These are phyloP conservation scores for Drosophila conformis DNA, from an alignment of 2,888 invertebrate genomes.

Conservation along the genomic window DNA sequence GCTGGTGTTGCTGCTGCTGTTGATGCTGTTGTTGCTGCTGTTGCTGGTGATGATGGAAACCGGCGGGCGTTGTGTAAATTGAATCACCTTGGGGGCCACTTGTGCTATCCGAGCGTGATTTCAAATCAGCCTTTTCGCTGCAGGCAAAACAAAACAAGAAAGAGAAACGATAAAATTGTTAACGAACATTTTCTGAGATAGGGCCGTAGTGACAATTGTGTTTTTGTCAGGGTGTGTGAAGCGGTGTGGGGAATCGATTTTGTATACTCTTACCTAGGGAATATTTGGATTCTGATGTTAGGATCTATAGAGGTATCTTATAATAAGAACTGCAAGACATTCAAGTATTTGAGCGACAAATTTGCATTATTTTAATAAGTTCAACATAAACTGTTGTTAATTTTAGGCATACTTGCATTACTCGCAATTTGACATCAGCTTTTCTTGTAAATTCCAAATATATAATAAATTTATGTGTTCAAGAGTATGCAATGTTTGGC, in stretches of 20 bases:
- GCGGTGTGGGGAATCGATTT: slow-evolving; percentile 2
- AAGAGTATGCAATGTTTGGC: slow-evolving; percentile 10
- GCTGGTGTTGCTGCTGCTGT: slow-evolving; percentile 67
- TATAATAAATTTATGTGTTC: not conserved
- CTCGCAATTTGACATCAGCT: not conserved
- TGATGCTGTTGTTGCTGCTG: slow-evolving; percentile 76
- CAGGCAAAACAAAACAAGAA: slow-evolving; percentile 34
- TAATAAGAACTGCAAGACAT: not conserved
- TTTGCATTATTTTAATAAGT: not conserved
- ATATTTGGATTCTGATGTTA: not conserved
- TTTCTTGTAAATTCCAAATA: not conserved
- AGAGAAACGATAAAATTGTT: slow-evolving; percentile 55
- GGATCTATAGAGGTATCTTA: accelerated
- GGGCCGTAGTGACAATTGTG: slow-evolving; percentile 60
- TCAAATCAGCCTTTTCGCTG: slow-evolving; percentile 85
- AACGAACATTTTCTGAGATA: slow-evolving; percentile 47
- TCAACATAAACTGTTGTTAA: not conserved
- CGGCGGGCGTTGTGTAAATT: slow-evolving; percentile 88
- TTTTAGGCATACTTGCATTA: not conserved
- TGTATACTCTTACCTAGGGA: not conserved
- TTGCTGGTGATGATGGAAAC: slow-evolving; percentile 84
- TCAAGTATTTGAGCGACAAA: not conserved
- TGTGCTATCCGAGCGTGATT: slow-evolving; percentile 85
- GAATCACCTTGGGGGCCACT: slow-evolving; percentile 90
- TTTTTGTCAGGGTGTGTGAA: not conserved